Conservation (phyloP, 2,113 vertebrate genomes). For the Nymphicus hollandicus region DNA sequence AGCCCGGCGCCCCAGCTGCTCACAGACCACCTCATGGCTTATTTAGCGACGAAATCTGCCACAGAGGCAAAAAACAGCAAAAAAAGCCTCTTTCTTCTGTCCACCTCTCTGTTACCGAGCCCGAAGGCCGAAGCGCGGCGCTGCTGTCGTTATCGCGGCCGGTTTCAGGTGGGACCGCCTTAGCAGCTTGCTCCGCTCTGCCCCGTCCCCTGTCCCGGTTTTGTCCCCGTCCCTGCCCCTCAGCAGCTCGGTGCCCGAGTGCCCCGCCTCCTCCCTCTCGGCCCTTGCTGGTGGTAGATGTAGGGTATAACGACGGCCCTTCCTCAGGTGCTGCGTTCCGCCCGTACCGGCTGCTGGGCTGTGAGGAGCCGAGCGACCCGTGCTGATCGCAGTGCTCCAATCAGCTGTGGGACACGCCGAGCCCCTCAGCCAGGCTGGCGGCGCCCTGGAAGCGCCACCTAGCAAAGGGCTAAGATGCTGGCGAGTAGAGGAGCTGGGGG, state of each 20-base stretch:
- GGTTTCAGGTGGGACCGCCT: background rate
- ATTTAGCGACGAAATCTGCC: no score
- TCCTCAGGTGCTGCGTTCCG: background rate
- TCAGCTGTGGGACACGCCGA: background rate
- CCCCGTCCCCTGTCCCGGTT: background rate
- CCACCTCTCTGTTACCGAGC: background rate
- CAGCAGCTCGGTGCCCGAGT: background rate
- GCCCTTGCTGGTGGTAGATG: background rate
- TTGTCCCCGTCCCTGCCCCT: background rate
- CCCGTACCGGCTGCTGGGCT: background rate
- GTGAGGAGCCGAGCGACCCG: background rate
- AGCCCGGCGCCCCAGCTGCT: accelerated
- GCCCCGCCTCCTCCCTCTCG: background rate
- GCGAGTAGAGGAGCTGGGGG: no score
- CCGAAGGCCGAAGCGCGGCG: background rate
- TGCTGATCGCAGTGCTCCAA: background rate
- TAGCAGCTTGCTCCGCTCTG: background rate
- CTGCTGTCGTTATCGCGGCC: background rate
- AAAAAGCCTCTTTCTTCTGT: accelerated
- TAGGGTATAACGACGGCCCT: background rate
- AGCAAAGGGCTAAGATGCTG: no score
- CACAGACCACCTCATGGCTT: background rate
- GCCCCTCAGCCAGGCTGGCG: background rate
- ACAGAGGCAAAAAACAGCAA: no score
- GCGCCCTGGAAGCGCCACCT: no score